Evolutionary conservation across 2,888 invertebrate species (phyloP).

Genomic region (Drosophila limbata): DNA sequence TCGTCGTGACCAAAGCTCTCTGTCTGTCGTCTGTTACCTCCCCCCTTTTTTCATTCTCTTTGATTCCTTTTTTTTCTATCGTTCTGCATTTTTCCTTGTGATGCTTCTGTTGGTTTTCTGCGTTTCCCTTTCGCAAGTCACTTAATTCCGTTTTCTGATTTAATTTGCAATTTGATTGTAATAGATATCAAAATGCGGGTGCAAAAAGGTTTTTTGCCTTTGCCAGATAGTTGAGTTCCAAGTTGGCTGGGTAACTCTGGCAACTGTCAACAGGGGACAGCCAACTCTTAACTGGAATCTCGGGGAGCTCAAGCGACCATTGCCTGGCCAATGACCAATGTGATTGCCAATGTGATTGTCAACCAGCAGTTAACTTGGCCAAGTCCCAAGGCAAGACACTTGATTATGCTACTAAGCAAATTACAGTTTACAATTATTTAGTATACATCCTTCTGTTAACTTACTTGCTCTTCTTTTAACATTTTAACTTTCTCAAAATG

Average conservation of each 20-base stretch:
- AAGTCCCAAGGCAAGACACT: conserved; percentile 8
- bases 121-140: conserved; percentile 32
- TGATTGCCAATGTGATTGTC: conserved; percentile 67
- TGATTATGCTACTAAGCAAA: conserved; percentile 20
- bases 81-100: neutral
- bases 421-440: conserved; percentile 14
- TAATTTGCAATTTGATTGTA: conserved; percentile 79
- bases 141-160: conserved; percentile 56
- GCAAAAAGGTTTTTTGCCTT: conserved; percentile 44
- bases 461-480: too few species aligned
- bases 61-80: neutral
- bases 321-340: conserved; percentile 47
- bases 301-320: conserved; percentile 36
- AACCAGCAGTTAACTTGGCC: conserved; percentile 30
- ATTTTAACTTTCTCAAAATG: neutral
- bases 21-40: conserved; percentile 10
- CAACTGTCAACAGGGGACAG: conserved; percentile 43
- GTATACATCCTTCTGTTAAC: neutral
- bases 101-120: conserved; percentile 13
- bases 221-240: conserved; percentile 27
- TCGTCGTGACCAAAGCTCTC: conserved; percentile 22
- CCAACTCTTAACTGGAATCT: conserved; percentile 25
- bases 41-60: neutral
- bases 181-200: conserved; percentile 69
- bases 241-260: neutral